These are phyloP conservation scores for Merops nubicus DNA, from an alignment of 2,113 vertebrate species.

Conservation along the genomic window DNA sequence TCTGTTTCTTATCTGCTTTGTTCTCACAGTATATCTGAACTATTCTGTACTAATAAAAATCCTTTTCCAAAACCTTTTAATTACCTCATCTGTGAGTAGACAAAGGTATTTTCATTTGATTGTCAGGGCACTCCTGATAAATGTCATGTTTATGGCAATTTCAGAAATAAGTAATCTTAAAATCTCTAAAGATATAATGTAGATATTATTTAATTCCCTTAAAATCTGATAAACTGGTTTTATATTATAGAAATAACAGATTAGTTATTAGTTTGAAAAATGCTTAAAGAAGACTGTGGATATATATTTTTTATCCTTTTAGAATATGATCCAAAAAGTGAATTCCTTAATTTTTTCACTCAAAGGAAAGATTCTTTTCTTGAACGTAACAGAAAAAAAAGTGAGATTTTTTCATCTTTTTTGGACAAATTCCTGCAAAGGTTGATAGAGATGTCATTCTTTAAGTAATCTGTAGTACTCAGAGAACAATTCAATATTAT, in stretches of 20 bases:
- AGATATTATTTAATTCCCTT: background rate
- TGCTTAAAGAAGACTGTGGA: background rate
- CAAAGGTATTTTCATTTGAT: background rate
- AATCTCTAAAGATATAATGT: no score
- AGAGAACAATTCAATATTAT: background rate
- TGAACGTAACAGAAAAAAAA: background rate
- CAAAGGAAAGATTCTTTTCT: background rate
- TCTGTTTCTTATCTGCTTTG: background rate
- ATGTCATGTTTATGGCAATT: background rate
- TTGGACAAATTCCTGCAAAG: background rate
- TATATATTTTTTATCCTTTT: background rate
- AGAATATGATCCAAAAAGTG: background rate
- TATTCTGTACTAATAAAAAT: background rate
- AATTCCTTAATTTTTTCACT: background rate
- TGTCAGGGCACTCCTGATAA: background rate
- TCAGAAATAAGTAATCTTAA: background rate
- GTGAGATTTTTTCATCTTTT: background rate
- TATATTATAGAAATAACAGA: background rate
- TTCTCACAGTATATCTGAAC: background rate
- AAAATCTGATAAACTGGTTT: background rate
- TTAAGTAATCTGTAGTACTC: background rate
- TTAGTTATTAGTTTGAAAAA: background rate
- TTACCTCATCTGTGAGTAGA: background rate
- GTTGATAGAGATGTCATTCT: background rate
- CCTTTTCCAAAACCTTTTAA: background rate